Base-by-base conservation (phyloP, 2,797 vertebrate species). In the Iguana delicatissima region DNA sequence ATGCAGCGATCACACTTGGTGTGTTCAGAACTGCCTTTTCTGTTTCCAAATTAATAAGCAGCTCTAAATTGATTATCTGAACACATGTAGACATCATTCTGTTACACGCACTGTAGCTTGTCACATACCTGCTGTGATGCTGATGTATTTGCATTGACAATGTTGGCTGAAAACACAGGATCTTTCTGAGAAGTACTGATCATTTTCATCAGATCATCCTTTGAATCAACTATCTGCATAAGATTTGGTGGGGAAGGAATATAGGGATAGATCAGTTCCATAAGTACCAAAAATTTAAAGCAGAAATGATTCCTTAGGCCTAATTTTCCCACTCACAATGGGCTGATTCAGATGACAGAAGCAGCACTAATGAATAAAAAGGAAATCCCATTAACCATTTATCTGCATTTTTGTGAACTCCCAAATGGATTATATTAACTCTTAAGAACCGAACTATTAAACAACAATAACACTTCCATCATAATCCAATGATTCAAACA, bases 151-250 rank as follows among this genome's bases (percentile, higher is more conserved):
- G 92, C 89, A 57, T 96, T 96, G 91, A 91, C 96, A 92, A 83
- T 77, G 77, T 92, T 93, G 96, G 95, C 94, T 95, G 97, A 96
- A 95, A 96, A 95, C 16, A 80, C 86, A 94, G 96, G 95, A 93
- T 90, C 95, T 80, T 95, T 96, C 93, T 95, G 94, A 73, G 97
- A 95, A 92, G 96, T 96, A 94, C 95, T 97, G 96, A 98, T 98
- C 94, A 87, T 88, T 73, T 97, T 95, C 94, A 98, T 95, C 95
- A 98, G 89, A 93, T 98, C 97, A 91, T 98, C 98, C 95, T 98
- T 98, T 95, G 97, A 96, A 93, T 97, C 96, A 92, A 97, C 97
- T 93, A 99, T 99, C 98, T 99, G 95, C 77, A 22, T 55, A 77
- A 77, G 38, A 67, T 77, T 95, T 95, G 77, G 38, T 46, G 20